These are phyloP conservation scores for Eupristina koningsbergeri DNA, from an alignment of 1,140 invertebrate genomes.

Conservation along the genomic window DNA sequence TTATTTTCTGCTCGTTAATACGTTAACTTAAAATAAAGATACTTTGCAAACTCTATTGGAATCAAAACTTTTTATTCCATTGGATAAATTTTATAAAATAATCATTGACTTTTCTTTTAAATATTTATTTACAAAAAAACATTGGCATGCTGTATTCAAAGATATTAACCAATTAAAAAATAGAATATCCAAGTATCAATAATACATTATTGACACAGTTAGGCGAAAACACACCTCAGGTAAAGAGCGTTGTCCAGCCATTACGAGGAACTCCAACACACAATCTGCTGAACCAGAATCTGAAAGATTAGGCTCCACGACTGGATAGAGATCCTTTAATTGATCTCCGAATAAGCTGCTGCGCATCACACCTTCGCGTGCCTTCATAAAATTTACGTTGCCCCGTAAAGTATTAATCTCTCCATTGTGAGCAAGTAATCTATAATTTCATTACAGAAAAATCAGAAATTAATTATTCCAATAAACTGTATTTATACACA, in stretches of 20 bases:
- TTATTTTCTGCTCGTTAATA: background rate
- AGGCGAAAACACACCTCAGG: constrained; percentile 80
- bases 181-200: too few relatives aligned
- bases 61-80: too few relatives aligned
- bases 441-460: constrained; percentile 65
- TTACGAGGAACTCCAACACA: constrained; percentile 96
- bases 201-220: background rate
- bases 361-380: constrained; percentile 97
- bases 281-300: constrained; percentile 98
- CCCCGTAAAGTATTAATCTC: constrained; percentile 99
- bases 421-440: constrained; percentile 97
- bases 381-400: constrained; percentile 99
- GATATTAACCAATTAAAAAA: too few relatives aligned
- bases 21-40: too few relatives aligned
- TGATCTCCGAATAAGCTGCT: constrained; percentile 85
- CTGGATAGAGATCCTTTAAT: constrained; percentile 93
- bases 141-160: too few relatives aligned
- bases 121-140: too few relatives aligned
- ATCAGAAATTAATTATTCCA: background rate
- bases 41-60: too few relatives aligned
- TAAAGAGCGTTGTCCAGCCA: constrained; percentile 89
- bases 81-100: too few relatives aligned
- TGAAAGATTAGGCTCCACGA: constrained; percentile 97
- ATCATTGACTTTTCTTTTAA: too few relatives aligned
- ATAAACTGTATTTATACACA: too few relatives aligned